Evolutionary conservation across 2,888 invertebrate species (phyloP).

Genomic region (Gymnoscelis rufifasciata): DNA sequence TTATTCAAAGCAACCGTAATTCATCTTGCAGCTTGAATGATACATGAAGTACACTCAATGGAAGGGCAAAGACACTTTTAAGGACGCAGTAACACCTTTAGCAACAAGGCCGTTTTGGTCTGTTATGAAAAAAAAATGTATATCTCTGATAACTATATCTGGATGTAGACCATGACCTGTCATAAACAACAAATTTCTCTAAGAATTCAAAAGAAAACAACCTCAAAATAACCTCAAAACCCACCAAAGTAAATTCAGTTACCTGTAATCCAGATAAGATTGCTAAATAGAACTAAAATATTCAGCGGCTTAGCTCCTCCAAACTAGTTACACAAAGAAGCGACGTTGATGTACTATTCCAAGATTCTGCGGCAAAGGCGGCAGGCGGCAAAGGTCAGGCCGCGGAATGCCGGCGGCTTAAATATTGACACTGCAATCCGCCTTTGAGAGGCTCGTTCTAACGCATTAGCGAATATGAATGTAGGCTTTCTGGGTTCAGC

Average conservation of each 20-base stretch:
- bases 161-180: too few species aligned
- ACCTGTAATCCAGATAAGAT: background rate
- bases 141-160: too few species aligned
- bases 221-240: too few species aligned
- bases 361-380: background rate
- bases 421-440: constrained; percentile 62
- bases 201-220: too few species aligned
- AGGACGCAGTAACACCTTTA: background rate
- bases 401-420: constrained; percentile 32
- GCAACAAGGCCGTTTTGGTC: background rate
- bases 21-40: constrained; percentile 17
- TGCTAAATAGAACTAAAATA: background rate
- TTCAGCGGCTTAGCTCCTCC: background rate
- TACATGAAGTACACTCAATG: constrained; percentile 12
- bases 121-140: too few species aligned
- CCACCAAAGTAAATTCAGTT: background rate
- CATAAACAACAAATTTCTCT: too few species aligned
- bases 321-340: constrained; percentile 2
- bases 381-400: constrained; percentile 22
- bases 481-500: background rate
- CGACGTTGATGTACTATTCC: background rate
- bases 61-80: constrained; percentile 2
- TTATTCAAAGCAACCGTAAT: constrained; percentile 22
- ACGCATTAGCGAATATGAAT: constrained; percentile 12
- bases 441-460: constrained; percentile 37